Evolutionary conservation across 1,140 invertebrate genomes (phyloP), one percentile per base, ranked within the genome.

Genomic region (Pseudachorutes palmiensis): DNA sequence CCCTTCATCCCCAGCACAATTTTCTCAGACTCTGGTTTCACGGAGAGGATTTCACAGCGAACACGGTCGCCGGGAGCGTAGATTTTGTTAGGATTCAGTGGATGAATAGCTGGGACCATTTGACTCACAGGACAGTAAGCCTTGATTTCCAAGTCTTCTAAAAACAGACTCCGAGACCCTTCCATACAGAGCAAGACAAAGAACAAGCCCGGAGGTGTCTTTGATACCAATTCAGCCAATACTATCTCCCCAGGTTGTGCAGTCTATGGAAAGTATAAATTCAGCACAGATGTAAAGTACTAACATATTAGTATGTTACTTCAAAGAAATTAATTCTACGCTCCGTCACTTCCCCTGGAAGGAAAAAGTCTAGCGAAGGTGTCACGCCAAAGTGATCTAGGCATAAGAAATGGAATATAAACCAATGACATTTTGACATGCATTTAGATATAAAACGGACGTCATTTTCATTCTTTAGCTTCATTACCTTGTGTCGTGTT

Each of bases 1-100:
- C 88, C 87, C 78, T 90, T 88, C 86, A 94, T 90, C 75, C 90
- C 90, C 76, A 89, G 84, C 69, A 89, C 85, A 76, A 95, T 84
- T 81, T 91, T 92, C 78, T 93, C 89, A 29, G 86, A 86, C 76
- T 93, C 91, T 57, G 88, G 84, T 75, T 88, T 88, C 66, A 93
- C 86, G 83, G 89, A 88, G 74, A 92, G 81, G 24, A 94, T 88
- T 82, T 92, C 90, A 80, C 90, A 91, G 82, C 89, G 88, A 59
- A 92, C 84, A 73, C 86, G 85, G 80, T 92, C 89, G 26, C 71
- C 74, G 2, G 59, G 48, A 19, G 60, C 62, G 49, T 67, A 73
- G 1, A 65, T 61, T 60, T 45, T 62, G 49, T 63, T 69, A 5
- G 64, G 31, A 67, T 62, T 65, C 28, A 30, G 64, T 3, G 60